phyloP scores from a whole-genome alignment of 2,797 vertebrate genomes.

The Coracias cyanogaster region DNA sequence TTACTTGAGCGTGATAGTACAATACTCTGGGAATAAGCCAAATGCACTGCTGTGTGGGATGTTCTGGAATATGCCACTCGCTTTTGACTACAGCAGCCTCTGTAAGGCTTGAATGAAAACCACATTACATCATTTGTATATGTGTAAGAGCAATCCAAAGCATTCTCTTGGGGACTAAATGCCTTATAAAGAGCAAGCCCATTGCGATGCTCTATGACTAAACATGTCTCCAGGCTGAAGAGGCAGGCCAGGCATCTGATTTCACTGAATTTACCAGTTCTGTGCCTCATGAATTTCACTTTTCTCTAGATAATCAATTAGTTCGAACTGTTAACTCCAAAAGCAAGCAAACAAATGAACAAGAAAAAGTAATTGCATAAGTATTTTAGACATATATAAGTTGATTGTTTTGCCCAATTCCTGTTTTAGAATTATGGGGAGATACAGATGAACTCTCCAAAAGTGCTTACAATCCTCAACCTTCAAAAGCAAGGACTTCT shows the following conservation, averaged over 20 bases:
- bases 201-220: not conserved
- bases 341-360: not conserved
- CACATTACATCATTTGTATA: not conserved
- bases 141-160: not conserved
- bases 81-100: not conserved
- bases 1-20: not conserved
- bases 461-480: not conserved
- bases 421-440: not conserved
- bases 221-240: not conserved
- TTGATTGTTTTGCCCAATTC: not conserved
- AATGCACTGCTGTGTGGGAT: not conserved
- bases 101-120: not conserved
- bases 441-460: not conserved
- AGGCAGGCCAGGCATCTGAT: fast-evolving
- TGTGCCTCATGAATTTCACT: not conserved
- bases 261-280: not conserved
- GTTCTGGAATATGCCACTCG: not conserved
- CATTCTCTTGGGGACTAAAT: not conserved
- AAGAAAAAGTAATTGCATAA: not conserved
- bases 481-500: not conserved
- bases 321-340: not conserved
- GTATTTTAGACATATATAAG: not conserved
- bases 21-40: not conserved
- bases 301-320: not conserved
- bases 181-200: not conserved